Conservation (phyloP, 2,888 invertebrate genomes). For the Cerastis leucographa region DNA sequence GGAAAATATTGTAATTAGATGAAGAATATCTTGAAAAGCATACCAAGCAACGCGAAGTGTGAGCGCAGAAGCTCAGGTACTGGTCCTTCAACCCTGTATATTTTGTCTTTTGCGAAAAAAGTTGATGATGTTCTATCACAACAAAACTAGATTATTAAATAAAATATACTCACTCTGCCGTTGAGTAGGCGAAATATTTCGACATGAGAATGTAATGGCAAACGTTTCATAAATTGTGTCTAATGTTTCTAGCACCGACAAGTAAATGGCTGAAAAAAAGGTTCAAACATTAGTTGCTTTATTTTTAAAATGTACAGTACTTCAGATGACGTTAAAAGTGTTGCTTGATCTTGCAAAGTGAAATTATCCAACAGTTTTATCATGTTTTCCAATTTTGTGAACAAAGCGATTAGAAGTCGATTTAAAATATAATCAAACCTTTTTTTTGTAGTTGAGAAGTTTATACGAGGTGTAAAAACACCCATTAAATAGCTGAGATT, state of each 20-base stretch:
- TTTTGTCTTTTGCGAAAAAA: background rate
- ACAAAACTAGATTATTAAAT: background rate
- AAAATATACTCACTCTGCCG: constrained; percentile 73
- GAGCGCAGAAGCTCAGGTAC: background rate
- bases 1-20: constrained; percentile 20
- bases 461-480: background rate
- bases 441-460: background rate
- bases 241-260: constrained; percentile 76
- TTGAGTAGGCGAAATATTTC: constrained; percentile 70
- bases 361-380: background rate
- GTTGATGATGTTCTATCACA: background rate
- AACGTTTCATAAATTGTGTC: constrained; percentile 54
- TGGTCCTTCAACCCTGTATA: background rate
- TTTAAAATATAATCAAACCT: background rate
- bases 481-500: background rate
- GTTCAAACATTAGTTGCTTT: background rate
- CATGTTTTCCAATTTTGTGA: background rate
- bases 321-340: no score
- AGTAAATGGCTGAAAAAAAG: constrained; percentile 75
- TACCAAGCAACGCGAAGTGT: background rate
- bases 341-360: background rate
- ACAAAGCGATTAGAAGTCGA: background rate
- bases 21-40: background rate
- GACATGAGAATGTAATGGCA: constrained; percentile 77
- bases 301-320: background rate